Evolutionary conservation across 2,888 invertebrate species (phyloP).

Genomic region (Leptopilina myrica): DNA sequence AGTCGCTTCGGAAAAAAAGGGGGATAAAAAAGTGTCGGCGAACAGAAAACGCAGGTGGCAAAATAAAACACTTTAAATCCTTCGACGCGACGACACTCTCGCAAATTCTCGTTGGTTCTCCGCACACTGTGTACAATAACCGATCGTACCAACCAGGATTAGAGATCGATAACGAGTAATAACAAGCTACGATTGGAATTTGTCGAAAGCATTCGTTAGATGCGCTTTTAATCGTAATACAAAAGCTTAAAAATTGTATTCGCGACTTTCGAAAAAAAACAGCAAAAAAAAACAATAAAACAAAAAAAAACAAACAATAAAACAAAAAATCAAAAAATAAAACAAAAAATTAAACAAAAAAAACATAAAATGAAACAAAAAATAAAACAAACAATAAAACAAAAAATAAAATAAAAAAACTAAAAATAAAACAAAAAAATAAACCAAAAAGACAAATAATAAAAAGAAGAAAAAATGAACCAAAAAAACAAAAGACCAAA

Average conservation of each 20-base stretch:
- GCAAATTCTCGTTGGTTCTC: constrained; percentile 55
- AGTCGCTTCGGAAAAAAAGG: neutral
- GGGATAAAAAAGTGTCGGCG: neutral
- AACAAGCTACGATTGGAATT: constrained; percentile 71
- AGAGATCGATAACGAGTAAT: constrained; percentile 71
- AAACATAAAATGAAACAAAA: neutral
- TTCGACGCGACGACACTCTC: constrained; percentile 25
- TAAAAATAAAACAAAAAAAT: too few relatives aligned
- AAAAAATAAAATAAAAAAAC: too few relatives aligned
- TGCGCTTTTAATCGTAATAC: constrained; percentile 48
- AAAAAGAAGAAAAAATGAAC: too few relatives aligned
- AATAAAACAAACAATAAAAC: too few relatives aligned
- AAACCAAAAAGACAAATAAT: too few relatives aligned
- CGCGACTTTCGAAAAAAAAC: constrained; percentile 19
- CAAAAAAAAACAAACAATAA: too few relatives aligned
- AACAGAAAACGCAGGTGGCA: constrained; percentile 22
- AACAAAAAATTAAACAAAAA: too few relatives aligned
- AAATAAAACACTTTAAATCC: constrained; percentile 34
- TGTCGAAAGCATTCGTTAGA: constrained; percentile 68
- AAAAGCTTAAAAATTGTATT: neutral
- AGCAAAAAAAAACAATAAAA: too few relatives aligned
- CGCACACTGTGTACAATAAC: constrained; percentile 61
- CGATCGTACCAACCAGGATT: constrained; percentile 64
- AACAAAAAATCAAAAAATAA: too few relatives aligned
- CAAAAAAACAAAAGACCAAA: too few relatives aligned